These are phyloP conservation scores for Hystrix brachyura DNA, from an alignment of 2,113 vertebrate species.

Conservation along the genomic window DNA sequence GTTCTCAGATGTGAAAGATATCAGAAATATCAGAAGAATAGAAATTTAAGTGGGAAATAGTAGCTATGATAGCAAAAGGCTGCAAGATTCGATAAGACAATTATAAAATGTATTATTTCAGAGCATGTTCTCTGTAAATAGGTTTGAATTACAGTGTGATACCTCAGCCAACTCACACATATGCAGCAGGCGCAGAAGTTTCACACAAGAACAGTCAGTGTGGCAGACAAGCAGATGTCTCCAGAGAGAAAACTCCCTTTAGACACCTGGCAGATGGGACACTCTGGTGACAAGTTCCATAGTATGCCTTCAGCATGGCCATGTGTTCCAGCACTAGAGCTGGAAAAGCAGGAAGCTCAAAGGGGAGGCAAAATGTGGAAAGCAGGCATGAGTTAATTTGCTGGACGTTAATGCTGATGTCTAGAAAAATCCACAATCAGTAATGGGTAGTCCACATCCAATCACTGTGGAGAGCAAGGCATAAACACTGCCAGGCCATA, in stretches of 20 bases:
- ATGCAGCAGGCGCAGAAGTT: neutral
- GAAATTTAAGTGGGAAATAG: neutral
- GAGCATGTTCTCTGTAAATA: neutral
- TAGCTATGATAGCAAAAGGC: neutral
- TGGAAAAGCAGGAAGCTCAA: neutral
- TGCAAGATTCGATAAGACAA: neutral
- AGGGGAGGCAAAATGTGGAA: neutral
- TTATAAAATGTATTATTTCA: neutral
- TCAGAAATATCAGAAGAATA: neutral
- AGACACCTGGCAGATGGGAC: neutral
- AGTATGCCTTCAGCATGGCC: neutral
- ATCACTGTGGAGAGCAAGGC: neutral
- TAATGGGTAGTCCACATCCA: neutral
- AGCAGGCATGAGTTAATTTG: neutral
- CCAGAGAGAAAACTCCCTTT: neutral
- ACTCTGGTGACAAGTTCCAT: neutral
- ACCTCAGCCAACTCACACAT: neutral
- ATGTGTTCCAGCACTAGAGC: neutral
- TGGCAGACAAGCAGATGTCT: slow-evolving; percentile 22
- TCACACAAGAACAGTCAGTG: neutral
- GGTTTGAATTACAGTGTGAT: neutral
- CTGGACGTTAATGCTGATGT: neutral
- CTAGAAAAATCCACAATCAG: neutral
- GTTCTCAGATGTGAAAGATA: neutral
- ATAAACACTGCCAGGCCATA: neutral